phyloP scores from a whole-genome alignment of 2,113 vertebrate species.

The Ameiurus melas region DNA sequence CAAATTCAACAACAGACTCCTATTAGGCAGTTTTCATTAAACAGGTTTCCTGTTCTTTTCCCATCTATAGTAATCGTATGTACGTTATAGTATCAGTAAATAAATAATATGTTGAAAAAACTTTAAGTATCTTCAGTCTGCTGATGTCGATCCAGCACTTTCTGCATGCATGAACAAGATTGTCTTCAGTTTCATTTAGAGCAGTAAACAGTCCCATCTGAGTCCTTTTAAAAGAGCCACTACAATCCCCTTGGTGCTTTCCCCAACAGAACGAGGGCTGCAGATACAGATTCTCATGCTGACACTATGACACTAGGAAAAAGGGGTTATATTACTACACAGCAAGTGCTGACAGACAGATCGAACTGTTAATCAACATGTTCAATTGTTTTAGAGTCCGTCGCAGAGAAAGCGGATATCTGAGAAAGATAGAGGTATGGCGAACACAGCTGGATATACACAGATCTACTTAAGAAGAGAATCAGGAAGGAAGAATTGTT shows the following conservation, averaged over 20 bases:
- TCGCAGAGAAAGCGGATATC: constrained; percentile 51
- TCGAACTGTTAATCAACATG: constrained; percentile 65
- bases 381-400: constrained; percentile 63
- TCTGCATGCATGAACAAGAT: neutral
- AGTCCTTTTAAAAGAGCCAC: neutral
- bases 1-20: neutral
- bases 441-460: constrained; percentile 63
- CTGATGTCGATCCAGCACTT: constrained; percentile 10
- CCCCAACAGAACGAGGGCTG: constrained; percentile 55
- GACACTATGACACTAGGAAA: constrained; percentile 63
- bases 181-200: constrained; percentile 8
- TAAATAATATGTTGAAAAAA: neutral
- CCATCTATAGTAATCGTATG: neutral
- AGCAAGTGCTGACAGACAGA: constrained; percentile 56
- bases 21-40: neutral
- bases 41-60: neutral
- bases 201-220: neutral
- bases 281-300: constrained; percentile 65
- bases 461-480: constrained; percentile 71
- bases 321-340: constrained; percentile 52
- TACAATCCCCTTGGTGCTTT: constrained; percentile 37
- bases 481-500: constrained; percentile 75
- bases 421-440: constrained; percentile 56
- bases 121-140: neutral
- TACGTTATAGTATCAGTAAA: neutral